Percentiles rank a stretch among this genome's conserved stretches.
These are phyloP conservation scores for Noctua janthe DNA, from an alignment of 2,888 invertebrate species.

Conservation along the genomic window DNA sequence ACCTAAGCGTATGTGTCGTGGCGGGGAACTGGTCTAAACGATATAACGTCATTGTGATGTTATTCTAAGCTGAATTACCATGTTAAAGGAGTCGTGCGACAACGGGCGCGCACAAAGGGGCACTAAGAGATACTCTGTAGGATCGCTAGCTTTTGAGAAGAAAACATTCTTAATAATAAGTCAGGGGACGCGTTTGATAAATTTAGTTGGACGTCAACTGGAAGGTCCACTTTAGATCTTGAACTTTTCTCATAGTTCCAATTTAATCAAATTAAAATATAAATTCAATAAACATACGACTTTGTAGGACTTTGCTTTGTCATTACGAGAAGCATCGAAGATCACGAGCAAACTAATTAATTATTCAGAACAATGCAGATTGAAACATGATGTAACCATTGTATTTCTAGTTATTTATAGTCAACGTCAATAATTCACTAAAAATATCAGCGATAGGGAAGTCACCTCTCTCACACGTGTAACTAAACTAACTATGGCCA, in stretches of 20 bases:
- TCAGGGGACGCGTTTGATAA: conserved; percentile 50
- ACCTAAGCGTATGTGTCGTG: conserved; percentile 48
- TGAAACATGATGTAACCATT: conserved; percentile 9
- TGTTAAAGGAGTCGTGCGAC: conserved; percentile 79
- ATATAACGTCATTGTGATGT: conserved; percentile 70
- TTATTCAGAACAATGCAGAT: conserved; percentile 36
- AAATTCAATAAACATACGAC: neutral
- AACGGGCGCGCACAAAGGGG: conserved; percentile 74
- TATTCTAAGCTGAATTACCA: conserved; percentile 81
- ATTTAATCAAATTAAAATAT: neutral
- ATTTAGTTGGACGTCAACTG: conserved; percentile 34
- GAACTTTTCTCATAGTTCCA: neutral
- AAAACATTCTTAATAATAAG: conserved; percentile 46
- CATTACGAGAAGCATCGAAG: neutral
- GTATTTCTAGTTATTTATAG: conserved; percentile 7
- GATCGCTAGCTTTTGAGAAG: conserved; percentile 37
- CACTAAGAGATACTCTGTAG: conserved; percentile 70
- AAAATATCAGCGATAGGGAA: conserved; percentile 47
- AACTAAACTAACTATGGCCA: neutral
- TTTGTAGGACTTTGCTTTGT: neutral
- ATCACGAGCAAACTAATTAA: conserved; percentile 17
- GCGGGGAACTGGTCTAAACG: conserved; percentile 63
- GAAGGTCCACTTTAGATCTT: neutral
- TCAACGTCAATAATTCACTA: conserved; percentile 36
- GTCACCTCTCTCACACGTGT: conserved; percentile 55